phyloP scores from a whole-genome alignment of 2,113 vertebrate species.

The Furnarius figulus region DNA sequence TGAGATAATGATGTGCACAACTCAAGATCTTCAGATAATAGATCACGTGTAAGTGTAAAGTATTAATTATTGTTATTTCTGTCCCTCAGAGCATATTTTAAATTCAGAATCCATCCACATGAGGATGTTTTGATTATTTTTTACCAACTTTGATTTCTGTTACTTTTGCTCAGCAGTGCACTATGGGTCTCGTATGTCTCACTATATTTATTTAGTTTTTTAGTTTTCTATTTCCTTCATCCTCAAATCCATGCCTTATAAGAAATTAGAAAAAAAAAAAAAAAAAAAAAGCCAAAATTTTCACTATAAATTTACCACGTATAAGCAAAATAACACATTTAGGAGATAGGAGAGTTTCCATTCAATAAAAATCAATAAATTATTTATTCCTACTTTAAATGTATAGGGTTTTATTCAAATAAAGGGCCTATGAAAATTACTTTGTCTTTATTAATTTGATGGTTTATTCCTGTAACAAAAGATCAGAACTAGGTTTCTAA shows the following conservation, averaged over 20 bases:
- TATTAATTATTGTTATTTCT: constrained; percentile 37
- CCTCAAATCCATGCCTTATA: background rate
- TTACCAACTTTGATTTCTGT: background rate
- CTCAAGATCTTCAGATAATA: constrained; percentile 9
- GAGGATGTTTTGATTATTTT: background rate
- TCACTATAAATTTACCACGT: background rate
- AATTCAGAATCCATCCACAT: background rate
- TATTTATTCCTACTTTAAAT: background rate
- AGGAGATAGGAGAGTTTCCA: background rate
- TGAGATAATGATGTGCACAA: constrained; percentile 24
- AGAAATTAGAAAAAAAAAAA: background rate
- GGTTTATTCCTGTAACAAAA: background rate
- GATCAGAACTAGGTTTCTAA: background rate
- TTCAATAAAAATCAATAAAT: background rate
- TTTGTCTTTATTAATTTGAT: background rate
- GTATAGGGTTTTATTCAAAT: background rate
- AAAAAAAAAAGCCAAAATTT: background rate
- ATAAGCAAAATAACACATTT: background rate
- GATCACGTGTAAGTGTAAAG: background rate
- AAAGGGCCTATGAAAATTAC: background rate
- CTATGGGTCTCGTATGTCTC: background rate
- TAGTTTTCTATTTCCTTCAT: background rate
- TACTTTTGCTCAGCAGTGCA: background rate
- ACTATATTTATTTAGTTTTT: background rate
- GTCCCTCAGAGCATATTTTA: background rate